Evolutionary conservation across 2,888 invertebrate species (phyloP).

Genomic region (Onthophagus sagittarius): DNA sequence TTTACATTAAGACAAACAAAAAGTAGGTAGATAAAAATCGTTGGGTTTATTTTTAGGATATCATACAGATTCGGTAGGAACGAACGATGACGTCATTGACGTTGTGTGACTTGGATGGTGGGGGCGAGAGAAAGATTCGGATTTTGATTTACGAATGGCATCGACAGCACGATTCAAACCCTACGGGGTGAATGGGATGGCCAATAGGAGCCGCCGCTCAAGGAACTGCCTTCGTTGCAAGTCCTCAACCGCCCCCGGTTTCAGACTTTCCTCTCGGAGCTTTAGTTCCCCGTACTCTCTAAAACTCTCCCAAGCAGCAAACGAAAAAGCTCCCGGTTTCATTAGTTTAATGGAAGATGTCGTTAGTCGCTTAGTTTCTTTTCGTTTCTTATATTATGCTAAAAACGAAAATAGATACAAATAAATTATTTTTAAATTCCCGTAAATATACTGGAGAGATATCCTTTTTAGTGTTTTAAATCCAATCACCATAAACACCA

Average conservation of each 20-base stretch:
- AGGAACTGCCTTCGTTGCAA: not conserved
- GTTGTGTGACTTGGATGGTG: conserved; percentile 7
- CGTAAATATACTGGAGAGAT: too few relatives aligned
- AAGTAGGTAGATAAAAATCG: not conserved
- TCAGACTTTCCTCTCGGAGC: not conserved
- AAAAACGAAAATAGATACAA: not conserved
- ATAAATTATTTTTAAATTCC: not conserved
- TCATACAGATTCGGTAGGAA: not conserved
- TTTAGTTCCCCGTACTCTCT: not conserved
- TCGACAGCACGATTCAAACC: conserved; percentile 48
- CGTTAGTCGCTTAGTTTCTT: not conserved
- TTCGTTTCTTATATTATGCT: not conserved
- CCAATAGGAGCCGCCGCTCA: conserved; percentile 37
- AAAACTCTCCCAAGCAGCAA: not conserved
- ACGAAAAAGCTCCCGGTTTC: conserved; percentile 2
- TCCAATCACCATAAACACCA: not conserved
- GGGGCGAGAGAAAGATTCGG: conserved; percentile 23
- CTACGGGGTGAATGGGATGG: conserved; percentile 40
- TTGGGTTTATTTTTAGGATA: not conserved
- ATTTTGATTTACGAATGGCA: conserved; percentile 52
- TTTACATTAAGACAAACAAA: not conserved
- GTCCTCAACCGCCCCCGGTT: not conserved
- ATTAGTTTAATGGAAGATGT: conserved; percentile 7
- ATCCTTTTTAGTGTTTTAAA: not conserved
- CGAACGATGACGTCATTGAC: not conserved